phyloP scores from a whole-genome alignment of 2,888 invertebrate species.

The Criorhina ranunculi region DNA sequence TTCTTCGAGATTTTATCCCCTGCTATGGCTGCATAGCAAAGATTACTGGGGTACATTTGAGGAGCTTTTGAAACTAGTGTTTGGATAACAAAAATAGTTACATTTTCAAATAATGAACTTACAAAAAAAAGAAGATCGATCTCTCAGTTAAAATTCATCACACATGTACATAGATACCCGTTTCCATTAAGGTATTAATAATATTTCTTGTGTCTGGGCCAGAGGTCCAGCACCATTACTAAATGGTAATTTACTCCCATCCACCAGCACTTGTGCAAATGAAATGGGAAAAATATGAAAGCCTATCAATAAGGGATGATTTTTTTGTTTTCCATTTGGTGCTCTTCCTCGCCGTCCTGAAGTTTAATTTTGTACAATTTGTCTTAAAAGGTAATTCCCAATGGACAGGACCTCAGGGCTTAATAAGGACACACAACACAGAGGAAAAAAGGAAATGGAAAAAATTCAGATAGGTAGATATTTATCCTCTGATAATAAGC shows the following conservation, averaged over 20 bases:
- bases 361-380: constrained; percentile 72
- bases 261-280: constrained; percentile 47
- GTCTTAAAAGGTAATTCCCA: constrained; percentile 76
- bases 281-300: constrained; percentile 64
- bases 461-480: constrained; percentile 74
- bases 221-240: constrained; percentile 40
- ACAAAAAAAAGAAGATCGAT: background rate
- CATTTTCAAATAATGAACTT: too few relatives aligned
- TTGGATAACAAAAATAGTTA: constrained; percentile 1
- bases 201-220: constrained; percentile 23
- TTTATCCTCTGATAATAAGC: constrained; percentile 76
- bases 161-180: background rate
- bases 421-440: constrained; percentile 64
- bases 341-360: constrained; percentile 31
- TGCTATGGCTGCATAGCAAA: constrained; percentile 38
- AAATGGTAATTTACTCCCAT: constrained; percentile 52
- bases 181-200: constrained; percentile 42
- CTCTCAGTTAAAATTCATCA: background rate
- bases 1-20: constrained; percentile 15
- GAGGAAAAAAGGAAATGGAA: constrained; percentile 59
- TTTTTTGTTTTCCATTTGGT: constrained; percentile 43
- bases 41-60: constrained; percentile 30
- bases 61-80: background rate
- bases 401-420: constrained; percentile 73
- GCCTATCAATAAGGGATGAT: constrained; percentile 73